Base-by-base conservation (phyloP, 2,797 vertebrate genomes). In the Xenops minutus region DNA sequence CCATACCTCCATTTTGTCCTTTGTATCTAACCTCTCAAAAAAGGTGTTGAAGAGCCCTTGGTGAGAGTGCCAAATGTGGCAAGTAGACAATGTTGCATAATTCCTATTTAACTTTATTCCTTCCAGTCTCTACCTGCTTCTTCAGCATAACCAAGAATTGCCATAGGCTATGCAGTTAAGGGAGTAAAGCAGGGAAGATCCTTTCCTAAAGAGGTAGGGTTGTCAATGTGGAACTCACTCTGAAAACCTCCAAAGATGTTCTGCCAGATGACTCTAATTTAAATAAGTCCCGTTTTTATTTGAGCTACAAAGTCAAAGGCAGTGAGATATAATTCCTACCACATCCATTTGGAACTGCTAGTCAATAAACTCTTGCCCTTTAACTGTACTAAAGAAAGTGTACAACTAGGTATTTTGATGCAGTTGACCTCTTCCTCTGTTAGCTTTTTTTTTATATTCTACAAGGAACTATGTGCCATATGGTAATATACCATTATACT, bases 61-160 rank as follows among this genome's bases (percentile, higher is more conserved):
- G 48, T 51, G 26, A 72, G 27, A 89, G 36, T 20, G 20, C 39
- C 26, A 74, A 82, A 74, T n/a, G 41, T 2, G 5, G 10, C 58
- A 68, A 83, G 29, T 7, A 9, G 49, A 86, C 21, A 62, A 14
- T 10, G 13, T 26, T 43, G 29, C 26, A 37, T 52, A 8, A n/a
- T 55, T 86, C 34, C 32, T 37, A 23, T 6, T 66, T 27, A 69
- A 19, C 27, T 61, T 73, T 37, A 39, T 88, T 55, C 46, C 23
- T 80, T 36, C 5, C 0, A 0, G 13, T 67, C 34, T 49, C 66
- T 34, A 15, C 12, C 48, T 6, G 9, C 30, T 85, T 43, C 62
- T 59, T 51, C 69, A 81, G 61, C 32, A 44, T 11, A 69, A 74
- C 10, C 6, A 81, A 68, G 51, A 78, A 48, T 17, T 75, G 23